A percentile compares a stretch with the other conserved stretches of the same genome.
These are phyloP conservation scores for Todiramphus chloris DNA, from an alignment of 2,113 vertebrate genomes.

Conservation along the genomic window DNA sequence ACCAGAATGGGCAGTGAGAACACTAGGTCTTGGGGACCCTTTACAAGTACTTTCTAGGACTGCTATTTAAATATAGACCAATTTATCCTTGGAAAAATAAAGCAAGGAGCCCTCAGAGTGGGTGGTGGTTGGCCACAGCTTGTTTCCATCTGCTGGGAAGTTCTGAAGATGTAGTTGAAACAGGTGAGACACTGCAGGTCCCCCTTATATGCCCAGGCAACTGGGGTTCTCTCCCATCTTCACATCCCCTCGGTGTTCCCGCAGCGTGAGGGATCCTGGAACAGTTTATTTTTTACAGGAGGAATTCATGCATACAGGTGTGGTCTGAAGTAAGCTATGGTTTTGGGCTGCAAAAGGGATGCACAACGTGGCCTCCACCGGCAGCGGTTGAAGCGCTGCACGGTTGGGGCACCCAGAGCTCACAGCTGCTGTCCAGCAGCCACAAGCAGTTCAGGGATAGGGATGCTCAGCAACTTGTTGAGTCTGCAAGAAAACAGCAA, in stretches of 20 bases:
- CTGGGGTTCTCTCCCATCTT: background rate
- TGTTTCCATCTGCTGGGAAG: background rate
- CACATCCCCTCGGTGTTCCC: background rate
- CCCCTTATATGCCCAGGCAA: background rate
- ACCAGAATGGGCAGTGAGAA: background rate
- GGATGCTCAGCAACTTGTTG: background rate
- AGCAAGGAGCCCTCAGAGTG: background rate
- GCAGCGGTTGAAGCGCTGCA: too few species aligned
- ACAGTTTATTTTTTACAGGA: background rate
- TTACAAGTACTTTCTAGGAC: background rate
- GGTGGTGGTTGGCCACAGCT: background rate
- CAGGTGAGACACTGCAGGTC: background rate
- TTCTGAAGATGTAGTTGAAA: background rate
- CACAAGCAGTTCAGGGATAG: background rate
- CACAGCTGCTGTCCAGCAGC: background rate
- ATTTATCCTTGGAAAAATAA: background rate
- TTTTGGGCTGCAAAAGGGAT: background rate
- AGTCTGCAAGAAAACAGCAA: background rate
- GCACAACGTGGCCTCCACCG: background rate
- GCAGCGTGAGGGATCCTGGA: background rate
- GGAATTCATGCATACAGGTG: background rate
- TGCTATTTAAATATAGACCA: background rate
- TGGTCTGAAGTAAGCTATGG: background rate
- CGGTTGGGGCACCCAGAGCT: background rate
- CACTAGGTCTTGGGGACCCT: background rate